Percentiles rank a stretch among this genome's conserved stretches.
Conservation (phyloP, 1,140 invertebrate species). For the Drosophila kepulauana region DNA sequence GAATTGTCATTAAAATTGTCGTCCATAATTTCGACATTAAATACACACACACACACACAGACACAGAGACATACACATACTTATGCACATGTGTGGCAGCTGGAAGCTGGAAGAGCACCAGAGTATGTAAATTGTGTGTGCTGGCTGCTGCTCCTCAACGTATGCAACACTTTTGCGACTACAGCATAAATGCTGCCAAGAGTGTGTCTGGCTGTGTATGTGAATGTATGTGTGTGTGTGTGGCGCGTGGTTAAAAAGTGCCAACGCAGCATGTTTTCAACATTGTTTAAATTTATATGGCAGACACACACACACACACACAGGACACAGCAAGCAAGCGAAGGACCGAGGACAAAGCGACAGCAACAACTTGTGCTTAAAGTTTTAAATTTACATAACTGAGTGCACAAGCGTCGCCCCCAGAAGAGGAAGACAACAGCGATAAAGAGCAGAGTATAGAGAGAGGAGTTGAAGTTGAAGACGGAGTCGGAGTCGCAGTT, state of each 20-base stretch:
- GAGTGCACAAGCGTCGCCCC: conserved; percentile 17
- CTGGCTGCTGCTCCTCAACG: conserved; percentile 48
- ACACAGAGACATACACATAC: conserved; percentile 44
- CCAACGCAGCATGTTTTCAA: conserved; percentile 83
- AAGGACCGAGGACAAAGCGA: conserved; percentile 19
- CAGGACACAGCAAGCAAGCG: conserved; percentile 27
- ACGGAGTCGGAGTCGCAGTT: no score
- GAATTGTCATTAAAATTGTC: conserved; percentile 83
- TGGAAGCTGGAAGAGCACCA: no score
- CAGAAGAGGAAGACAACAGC: conserved; percentile 8
- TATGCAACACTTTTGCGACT: conserved; percentile 76
- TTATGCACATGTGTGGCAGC: conserved; percentile 28
- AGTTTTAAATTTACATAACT: conserved; percentile 81
- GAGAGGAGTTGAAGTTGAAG: background rate
- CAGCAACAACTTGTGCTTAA: conserved; percentile 73
- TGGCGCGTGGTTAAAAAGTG: conserved; percentile 80
- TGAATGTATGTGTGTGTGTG: conserved; percentile 46
- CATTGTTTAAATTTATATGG: conserved; percentile 83
- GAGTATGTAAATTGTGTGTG: conserved; percentile 73
- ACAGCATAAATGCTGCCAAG: conserved; percentile 69
- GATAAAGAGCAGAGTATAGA: background rate
- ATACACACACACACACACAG: conserved; percentile 64
- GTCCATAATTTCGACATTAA: conserved; percentile 83
- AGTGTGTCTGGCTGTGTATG: conserved; percentile 22
- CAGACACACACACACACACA: conserved; percentile 54